A percentile compares a stretch with the other conserved stretches of the same genome.
Evolutionary conservation across 2,113 vertebrate species (phyloP).

Genomic region (Proterorhinus semilunaris): DNA sequence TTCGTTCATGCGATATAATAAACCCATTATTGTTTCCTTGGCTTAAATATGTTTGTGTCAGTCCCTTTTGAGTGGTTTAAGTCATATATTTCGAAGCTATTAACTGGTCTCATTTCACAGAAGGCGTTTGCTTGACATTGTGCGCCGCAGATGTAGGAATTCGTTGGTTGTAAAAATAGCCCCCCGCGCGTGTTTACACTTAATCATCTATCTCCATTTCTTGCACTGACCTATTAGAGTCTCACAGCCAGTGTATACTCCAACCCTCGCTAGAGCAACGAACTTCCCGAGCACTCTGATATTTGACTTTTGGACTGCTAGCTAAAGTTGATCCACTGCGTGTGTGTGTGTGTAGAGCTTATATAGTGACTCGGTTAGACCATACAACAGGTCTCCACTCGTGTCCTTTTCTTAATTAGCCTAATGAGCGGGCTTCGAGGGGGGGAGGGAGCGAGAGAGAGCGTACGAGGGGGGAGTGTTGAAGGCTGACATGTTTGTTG

Average conservation of each 20-base stretch:
- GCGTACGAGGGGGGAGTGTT: slow-evolving; percentile 1
- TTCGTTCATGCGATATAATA: neutral
- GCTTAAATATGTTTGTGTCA: neutral
- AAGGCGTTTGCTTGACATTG: neutral
- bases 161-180: no score
- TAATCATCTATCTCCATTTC: no score
- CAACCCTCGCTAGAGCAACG: no score
- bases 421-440: slow-evolving; percentile 51
- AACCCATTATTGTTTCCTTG: neutral
- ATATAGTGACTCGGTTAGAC: slow-evolving; percentile 6
- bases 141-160: no score
- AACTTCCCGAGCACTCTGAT: no score
- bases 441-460: neutral
- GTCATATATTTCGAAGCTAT: neutral
- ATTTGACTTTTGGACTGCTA: neutral
- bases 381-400: slow-evolving; percentile 32
- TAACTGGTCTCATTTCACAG: neutral
- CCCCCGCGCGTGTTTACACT: no score
- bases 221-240: no score
- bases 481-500: slow-evolving; percentile 44
- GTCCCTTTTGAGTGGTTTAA: neutral
- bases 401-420: slow-evolving; percentile 54
- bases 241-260: no score
- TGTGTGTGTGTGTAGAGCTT: slow-evolving; percentile 1
- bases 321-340: slow-evolving; percentile 6